Conservation (phyloP, 2,888 invertebrate species). For the Eulithis prunata region DNA sequence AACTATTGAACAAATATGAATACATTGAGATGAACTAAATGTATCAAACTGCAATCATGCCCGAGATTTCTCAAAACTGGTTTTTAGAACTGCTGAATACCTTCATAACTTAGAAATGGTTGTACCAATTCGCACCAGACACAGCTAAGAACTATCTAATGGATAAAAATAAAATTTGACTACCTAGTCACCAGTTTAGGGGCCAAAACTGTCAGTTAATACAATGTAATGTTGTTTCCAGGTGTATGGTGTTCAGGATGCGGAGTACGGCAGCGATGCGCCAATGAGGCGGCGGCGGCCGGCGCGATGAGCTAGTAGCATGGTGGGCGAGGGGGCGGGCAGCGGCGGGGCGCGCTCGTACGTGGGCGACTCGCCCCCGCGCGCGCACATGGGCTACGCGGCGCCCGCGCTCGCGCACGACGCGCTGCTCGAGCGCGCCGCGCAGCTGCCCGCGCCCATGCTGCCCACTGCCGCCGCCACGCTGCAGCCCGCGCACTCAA, state of each 20-base stretch:
- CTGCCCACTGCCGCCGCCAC: slow-evolving; percentile 59
- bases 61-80: no score
- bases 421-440: slow-evolving; percentile 83
- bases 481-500: slow-evolving; percentile 89
- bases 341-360: slow-evolving; percentile 86
- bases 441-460: slow-evolving; percentile 58
- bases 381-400: slow-evolving; percentile 84
- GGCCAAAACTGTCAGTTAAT: no score
- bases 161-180: no score
- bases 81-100: no score
- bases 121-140: no score
- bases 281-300: slow-evolving; percentile 66
- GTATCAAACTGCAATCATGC: no score
- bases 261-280: slow-evolving; percentile 54
- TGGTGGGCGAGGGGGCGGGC: slow-evolving; percentile 86
- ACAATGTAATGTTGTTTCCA: slow-evolving; percentile 10
- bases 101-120: no score
- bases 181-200: no score
- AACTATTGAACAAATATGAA: no score
- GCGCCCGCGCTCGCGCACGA: slow-evolving; percentile 84
- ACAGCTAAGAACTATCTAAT: no score
- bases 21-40: no score
- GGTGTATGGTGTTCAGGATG: slow-evolving; percentile 44
- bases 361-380: slow-evolving; percentile 86
- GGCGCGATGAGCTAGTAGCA: slow-evolving; percentile 81